Conservation (phyloP, 2,797 vertebrate species). For the Merluccius polli region DNA sequence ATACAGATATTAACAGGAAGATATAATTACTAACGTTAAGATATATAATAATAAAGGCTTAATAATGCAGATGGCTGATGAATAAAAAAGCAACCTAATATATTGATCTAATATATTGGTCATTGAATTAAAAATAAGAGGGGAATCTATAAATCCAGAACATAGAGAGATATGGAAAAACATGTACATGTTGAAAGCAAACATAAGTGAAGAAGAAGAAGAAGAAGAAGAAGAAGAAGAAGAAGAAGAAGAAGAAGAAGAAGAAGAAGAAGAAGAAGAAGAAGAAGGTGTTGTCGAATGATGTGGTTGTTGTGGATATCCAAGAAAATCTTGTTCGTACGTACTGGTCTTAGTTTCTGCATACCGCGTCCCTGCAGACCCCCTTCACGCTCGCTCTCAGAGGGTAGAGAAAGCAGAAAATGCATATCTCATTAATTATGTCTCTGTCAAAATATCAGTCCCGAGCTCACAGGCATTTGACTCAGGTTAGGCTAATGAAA, state of each 20-base stretch:
- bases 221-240: not conserved
- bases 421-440: conserved; percentile 68
- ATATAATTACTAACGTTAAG: not conserved
- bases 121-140: not conserved
- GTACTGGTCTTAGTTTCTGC: conserved; percentile 35
- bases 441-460: conserved; percentile 62
- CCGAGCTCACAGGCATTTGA: conserved; percentile 55
- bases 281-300: not conserved
- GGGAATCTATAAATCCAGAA: no score
- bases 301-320: conserved; percentile 17
- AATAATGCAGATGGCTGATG: not conserved
- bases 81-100: not conserved
- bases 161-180: not conserved
- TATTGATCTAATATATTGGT: not conserved
- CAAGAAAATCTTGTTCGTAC: conserved; percentile 27
- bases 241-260: conserved; percentile 5
- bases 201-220: not conserved
- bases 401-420: conserved; percentile 44
- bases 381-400: conserved; percentile 33
- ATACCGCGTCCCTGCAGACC: conserved; percentile 47
- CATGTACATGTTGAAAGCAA: not conserved
- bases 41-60: not conserved
- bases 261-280: conserved; percentile 1
- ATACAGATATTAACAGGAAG: not conserved
- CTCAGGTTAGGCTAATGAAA: conserved; percentile 60